Conservation (phyloP, 2,888 invertebrate genomes). For the Drosophila mulleri region DNA sequence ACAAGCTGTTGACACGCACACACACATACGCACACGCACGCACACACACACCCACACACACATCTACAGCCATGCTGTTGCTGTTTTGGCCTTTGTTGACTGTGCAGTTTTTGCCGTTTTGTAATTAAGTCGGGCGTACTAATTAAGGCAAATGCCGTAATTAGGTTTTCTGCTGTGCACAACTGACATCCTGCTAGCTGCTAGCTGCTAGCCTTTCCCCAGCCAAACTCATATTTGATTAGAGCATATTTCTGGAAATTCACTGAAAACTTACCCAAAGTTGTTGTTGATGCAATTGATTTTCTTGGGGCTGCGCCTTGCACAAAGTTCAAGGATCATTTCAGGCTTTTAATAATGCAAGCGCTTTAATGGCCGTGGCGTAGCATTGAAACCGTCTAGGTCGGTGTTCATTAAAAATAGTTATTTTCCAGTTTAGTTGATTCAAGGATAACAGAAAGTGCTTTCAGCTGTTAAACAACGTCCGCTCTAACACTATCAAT, state of each 20-base stretch:
- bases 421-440: slow-evolving; percentile 14
- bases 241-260: slow-evolving; percentile 1
- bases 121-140: slow-evolving; percentile 69
- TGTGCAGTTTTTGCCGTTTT: slow-evolving; percentile 60
- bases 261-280: slow-evolving; percentile 22
- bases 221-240: slow-evolving; percentile 2
- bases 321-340: slow-evolving; percentile 46
- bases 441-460: slow-evolving; percentile 1
- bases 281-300: slow-evolving; percentile 41
- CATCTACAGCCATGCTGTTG: slow-evolving; percentile 12
- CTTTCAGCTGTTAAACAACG: background rate
- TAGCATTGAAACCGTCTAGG: slow-evolving; percentile 35
- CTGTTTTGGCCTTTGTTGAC: slow-evolving; percentile 42
- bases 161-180: slow-evolving; percentile 55
- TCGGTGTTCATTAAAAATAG: slow-evolving; percentile 38
- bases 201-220: background rate
- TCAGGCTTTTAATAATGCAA: slow-evolving; percentile 45
- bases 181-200: slow-evolving; percentile 19
- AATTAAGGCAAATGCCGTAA: slow-evolving; percentile 69
- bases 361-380: slow-evolving; percentile 8
- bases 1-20: slow-evolving; percentile 58
- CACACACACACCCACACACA: background rate
- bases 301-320: slow-evolving; percentile 24
- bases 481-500: background rate
- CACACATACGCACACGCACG: background rate